Evolutionary conservation across 2,113 vertebrate species (phyloP).

Genomic region (Ascaphus truei): DNA sequence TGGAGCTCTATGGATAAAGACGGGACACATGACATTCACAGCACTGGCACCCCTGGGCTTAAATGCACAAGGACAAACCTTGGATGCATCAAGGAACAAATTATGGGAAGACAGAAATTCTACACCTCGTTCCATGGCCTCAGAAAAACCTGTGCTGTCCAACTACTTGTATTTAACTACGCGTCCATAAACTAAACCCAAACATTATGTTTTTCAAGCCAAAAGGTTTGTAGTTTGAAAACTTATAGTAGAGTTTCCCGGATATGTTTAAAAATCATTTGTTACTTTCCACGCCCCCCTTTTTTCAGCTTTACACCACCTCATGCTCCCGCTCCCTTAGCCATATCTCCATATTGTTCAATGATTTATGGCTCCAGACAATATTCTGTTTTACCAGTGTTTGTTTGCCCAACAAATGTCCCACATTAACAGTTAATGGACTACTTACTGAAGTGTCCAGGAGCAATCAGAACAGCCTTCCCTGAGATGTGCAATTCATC

Average conservation of each 20-base stretch:
- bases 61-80: no score
- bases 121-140: neutral
- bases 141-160: neutral
- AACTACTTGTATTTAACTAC: neutral
- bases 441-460: conserved; percentile 38
- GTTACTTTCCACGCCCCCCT: no score
- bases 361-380: neutral
- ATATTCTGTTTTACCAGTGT: neutral
- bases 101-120: neutral
- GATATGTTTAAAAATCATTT: neutral
- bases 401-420: conserved; percentile 9
- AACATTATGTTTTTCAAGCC: neutral
- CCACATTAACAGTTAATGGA: conserved; percentile 48
- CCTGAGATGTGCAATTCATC: conserved; percentile 44
- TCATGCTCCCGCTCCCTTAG: neutral
- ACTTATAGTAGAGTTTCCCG: neutral
- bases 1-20: no score
- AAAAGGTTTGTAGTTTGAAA: neutral
- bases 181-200: neutral
- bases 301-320: conserved; percentile 23
- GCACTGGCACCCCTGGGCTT: no score
- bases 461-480: conserved; percentile 49
- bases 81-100: no score
- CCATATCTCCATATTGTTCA: neutral
- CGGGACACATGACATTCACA: no score